Percentiles rank a stretch among this genome's conserved stretches.
Conservation (phyloP, 2,797 vertebrate genomes). For the Tenualosa ilisha region DNA sequence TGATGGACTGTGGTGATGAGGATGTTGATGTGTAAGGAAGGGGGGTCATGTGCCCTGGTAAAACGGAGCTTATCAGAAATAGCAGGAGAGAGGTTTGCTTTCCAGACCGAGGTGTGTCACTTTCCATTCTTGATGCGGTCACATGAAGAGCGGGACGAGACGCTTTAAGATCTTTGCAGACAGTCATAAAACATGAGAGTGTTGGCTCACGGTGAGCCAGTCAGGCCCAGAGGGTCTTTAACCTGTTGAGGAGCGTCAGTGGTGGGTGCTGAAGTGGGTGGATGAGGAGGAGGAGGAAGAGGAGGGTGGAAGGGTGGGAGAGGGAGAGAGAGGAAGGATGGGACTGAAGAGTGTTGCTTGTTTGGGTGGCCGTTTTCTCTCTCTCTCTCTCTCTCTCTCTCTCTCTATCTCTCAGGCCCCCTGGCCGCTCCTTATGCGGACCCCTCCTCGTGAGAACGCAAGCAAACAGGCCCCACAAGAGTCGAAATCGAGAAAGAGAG, state of each 20-base stretch:
- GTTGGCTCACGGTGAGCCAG: neutral
- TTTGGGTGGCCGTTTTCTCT: neutral
- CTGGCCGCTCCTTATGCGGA: neutral
- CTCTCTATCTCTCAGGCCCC: neutral
- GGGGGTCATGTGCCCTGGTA: constrained; percentile 35
- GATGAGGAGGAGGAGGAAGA: neutral
- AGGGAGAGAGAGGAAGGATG: neutral
- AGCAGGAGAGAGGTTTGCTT: constrained; percentile 46
- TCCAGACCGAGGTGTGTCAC: constrained; percentile 43
- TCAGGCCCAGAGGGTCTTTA: neutral
- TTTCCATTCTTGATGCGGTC: constrained; percentile 35
- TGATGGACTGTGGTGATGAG: constrained; percentile 35
- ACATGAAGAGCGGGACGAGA: constrained; percentile 30
- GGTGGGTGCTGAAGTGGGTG: neutral
- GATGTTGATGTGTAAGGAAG: constrained; percentile 39
- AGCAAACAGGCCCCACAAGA: neutral
- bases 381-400: neutral
- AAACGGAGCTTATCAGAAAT: constrained; percentile 42
- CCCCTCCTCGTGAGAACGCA: constrained; percentile 7
- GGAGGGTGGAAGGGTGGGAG: neutral
- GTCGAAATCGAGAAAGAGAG: neutral
- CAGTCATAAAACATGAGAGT: constrained; percentile 10
- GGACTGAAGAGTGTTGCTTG: neutral
- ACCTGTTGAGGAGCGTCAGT: neutral
- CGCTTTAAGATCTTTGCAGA: neutral